Conservation (phyloP, 1,140 invertebrate genomes). For the Heliconius hermathena region DNA sequence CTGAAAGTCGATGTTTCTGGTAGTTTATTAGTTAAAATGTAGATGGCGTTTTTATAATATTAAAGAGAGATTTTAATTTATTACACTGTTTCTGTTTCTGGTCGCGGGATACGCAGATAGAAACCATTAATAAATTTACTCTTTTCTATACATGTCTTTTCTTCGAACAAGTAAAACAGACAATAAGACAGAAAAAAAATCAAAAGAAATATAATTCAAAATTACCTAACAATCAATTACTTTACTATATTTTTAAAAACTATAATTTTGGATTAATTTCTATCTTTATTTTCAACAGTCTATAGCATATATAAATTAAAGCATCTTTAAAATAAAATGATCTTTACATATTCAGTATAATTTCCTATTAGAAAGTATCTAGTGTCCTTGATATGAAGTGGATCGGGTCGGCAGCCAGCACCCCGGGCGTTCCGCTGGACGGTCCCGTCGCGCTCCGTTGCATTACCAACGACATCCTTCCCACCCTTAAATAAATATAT, state of each 20-base stretch:
- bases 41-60: constrained; percentile 39
- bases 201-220: too few species aligned
- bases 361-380: constrained; percentile 39
- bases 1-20: neutral
- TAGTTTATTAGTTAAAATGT: constrained; percentile 22
- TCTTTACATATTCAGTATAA: neutral
- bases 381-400: constrained; percentile 46
- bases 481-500: constrained; percentile 24
- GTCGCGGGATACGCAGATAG: neutral
- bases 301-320: neutral
- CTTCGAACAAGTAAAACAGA: too few species aligned
- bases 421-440: constrained; percentile 56
- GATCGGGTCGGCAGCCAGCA: constrained; percentile 39
- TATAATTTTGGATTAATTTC: too few species aligned
- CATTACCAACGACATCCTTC: constrained; percentile 41
- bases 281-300: too few species aligned
- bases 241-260: too few species aligned
- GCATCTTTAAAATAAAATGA: neutral
- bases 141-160: neutral
- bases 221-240: too few species aligned
- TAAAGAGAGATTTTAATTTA: too few species aligned
- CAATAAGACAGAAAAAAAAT: too few species aligned
- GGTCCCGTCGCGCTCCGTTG: constrained; percentile 56
- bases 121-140: neutral
- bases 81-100: too few species aligned